Evolutionary conservation across 2,888 invertebrate species (phyloP), one percentile per base, ranked within the genome.

Genomic region (Agrochola circellaris): DNA sequence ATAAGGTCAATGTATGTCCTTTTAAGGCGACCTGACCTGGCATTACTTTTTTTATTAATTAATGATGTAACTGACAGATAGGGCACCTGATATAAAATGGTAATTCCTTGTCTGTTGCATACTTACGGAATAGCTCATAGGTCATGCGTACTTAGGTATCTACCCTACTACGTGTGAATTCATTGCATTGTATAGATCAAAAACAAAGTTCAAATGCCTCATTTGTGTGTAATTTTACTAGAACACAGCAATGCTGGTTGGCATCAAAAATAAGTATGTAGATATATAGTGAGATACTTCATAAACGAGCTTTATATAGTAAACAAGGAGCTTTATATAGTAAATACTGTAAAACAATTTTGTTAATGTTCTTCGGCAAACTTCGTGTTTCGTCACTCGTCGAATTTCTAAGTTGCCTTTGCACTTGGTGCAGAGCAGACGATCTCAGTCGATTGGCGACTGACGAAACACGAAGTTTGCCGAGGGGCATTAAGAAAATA

Each of bases 21-120:
- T 78, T 26, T 45, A 60, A 1, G 45, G 30, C 20, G 15, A 76
- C 26, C 17, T 48, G 78, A 60, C 58, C 78, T 51, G 66, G 5
- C 48, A 66, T 77, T 65, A 58, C 13, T 77, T 77, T 48, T 75
- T 65, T 77, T 58, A 60, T 61, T 26, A 0, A 11, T 26, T 38
- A 3, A 38, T 58, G 9, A 67, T 42, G 23, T 77, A 67, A 48
- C 56, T 66, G 30, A 11, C 20, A 26, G 17, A 13, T 9, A 67
- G 6, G 7, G 9, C 26, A 77, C 42, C 34, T 64, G 23, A 0
- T 30, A 38, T 38, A 5, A 42, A 30, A 9, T 26, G 56, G 9
- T 20, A 15, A 78, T 48, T 20, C 17, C 34, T 13, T 34, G 11
- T 5, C 9, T 61, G 20, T n/a, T 15, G 42, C 11, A 77, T 77